Percentiles rank a stretch among this genome's conserved stretches.
Conservation (phyloP, 2,113 vertebrate genomes). For the Vulpes lagopus region DNA sequence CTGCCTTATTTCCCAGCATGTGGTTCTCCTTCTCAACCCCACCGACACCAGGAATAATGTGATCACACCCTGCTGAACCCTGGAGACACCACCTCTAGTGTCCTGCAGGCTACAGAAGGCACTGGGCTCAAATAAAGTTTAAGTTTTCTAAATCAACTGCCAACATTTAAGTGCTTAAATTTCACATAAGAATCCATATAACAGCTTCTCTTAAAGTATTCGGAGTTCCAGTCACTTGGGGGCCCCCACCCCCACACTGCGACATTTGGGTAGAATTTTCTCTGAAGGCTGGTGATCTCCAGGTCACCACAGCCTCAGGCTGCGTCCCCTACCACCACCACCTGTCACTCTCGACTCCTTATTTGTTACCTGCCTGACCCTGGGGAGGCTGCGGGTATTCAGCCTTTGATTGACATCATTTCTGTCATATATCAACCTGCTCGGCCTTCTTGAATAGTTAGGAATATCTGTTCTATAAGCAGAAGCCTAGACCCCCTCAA, state of each 20-base stretch:
- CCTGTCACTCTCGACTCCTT: rapidly evolving
- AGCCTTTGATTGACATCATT: not conserved
- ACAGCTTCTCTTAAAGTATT: not conserved
- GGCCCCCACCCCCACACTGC: not conserved
- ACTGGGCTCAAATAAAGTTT: not conserved
- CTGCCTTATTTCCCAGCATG: not conserved
- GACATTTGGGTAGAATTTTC: not conserved
- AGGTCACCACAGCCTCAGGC: rapidly evolving
- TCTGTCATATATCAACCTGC: not conserved
- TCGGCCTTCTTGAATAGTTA: not conserved
- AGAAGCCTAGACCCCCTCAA: too few species aligned
- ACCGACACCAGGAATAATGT: not conserved
- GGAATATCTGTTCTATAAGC: not conserved
- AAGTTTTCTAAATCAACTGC: not conserved
- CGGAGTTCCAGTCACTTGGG: not conserved
- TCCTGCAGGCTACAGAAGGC: not conserved
- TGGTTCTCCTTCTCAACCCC: not conserved
- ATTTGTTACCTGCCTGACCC: not conserved
- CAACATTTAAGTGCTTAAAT: not conserved
- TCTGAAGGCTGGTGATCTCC: not conserved
- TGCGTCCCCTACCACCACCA: rapidly evolving
- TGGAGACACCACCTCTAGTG: not conserved
- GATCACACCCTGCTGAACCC: not conserved
- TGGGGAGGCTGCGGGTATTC: rapidly evolving
- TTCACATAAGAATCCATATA: not conserved